Percentiles rank a stretch among this genome's conserved stretches.
Evolutionary conservation across 2,113 vertebrate genomes (phyloP).

Genomic region (Phalacrocorax brasilianus): DNA sequence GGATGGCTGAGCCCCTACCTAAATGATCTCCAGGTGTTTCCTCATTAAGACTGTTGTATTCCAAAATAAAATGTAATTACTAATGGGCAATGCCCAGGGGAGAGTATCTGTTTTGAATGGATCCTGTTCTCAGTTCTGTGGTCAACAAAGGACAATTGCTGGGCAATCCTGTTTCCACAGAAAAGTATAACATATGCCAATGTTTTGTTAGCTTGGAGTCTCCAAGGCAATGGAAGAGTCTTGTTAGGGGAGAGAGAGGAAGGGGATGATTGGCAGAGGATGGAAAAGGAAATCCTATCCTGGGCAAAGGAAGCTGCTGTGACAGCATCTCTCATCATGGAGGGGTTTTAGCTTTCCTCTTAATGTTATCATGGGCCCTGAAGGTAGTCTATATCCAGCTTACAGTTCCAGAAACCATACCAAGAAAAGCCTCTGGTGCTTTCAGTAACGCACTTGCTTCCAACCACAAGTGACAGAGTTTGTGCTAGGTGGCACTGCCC

Average conservation of each 20-base stretch:
- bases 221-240: background rate
- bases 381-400: background rate
- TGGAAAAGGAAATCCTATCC: background rate
- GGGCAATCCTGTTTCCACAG: background rate
- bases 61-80: background rate
- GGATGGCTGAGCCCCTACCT: background rate
- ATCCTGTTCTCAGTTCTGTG: background rate
- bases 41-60: background rate
- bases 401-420: background rate
- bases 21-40: background rate
- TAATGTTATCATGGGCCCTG: background rate
- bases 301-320: background rate
- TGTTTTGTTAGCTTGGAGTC: background rate
- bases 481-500: rapidly evolving
- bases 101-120: rapidly evolving
- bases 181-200: background rate
- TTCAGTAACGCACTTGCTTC: background rate
- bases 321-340: rapidly evolving
- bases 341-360: background rate
- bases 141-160: background rate
- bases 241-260: background rate
- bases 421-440: background rate
- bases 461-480: rapidly evolving
- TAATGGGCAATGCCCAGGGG: rapidly evolving
- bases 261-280: background rate